phyloP scores from a whole-genome alignment of 2,888 invertebrate species.

The Ashinkailepas kermadecensis region DNA sequence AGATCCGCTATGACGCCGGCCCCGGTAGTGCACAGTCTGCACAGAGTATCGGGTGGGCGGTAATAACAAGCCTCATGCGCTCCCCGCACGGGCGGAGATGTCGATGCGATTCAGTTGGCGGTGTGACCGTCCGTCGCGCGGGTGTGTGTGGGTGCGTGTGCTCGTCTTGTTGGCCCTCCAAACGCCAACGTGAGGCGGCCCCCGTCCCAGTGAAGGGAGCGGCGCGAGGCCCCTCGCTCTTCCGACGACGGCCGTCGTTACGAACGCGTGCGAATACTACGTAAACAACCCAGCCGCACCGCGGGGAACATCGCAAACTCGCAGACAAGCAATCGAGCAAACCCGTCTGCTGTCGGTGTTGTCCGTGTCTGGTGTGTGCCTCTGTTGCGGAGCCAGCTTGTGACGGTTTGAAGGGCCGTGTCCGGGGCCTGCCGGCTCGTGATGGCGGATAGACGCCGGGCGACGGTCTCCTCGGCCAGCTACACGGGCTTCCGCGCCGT shows the following conservation, averaged over 20 bases:
- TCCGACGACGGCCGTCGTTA: too few species aligned
- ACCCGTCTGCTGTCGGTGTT: too few species aligned
- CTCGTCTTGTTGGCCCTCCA: background rate
- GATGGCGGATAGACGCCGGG: conserved; percentile 10
- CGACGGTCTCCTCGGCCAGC: background rate
- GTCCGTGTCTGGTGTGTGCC: too few species aligned
- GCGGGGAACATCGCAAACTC: too few species aligned
- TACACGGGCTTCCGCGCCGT: background rate
- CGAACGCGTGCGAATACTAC: too few species aligned
- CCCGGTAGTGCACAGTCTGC: background rate
- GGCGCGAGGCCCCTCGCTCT: too few species aligned
- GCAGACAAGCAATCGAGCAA: too few species aligned
- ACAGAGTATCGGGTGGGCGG: background rate
- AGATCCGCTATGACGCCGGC: background rate
- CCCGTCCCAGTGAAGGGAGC: background rate
- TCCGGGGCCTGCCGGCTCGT: too few species aligned
- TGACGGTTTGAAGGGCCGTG: too few species aligned
- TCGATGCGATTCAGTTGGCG: background rate
- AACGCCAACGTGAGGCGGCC: background rate
- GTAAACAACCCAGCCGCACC: too few species aligned
- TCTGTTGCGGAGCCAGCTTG: too few species aligned
- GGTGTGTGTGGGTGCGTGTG: background rate
- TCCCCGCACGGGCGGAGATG: background rate
- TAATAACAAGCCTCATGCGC: background rate
- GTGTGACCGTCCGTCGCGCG: too few species aligned